Base-by-base conservation (phyloP, 2,888 invertebrate genomes). In the Dicroscelio sp. region DNA sequence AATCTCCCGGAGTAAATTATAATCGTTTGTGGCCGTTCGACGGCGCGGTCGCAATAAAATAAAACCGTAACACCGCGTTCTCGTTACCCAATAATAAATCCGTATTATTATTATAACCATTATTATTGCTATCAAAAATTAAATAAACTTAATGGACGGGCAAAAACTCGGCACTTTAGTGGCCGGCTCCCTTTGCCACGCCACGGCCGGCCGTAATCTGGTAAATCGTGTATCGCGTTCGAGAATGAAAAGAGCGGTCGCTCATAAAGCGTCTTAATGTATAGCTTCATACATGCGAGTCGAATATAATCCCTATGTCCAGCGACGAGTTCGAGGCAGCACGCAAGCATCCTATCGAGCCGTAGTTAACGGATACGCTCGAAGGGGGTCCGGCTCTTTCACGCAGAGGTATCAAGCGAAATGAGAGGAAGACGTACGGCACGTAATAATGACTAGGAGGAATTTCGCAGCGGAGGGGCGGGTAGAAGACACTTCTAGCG, bases 191-290 rank as follows among this genome's bases (percentile, higher is more conserved):
- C 86, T 91, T 91, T 85, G 86, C 83, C 76, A 58, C 80, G 88
- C 76, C 60, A 83, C 71, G 83, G 63, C 83, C 43, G 83, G 60
- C 71, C 88, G 86, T 88, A 91, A 91, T 91, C 88, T 88, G 91
- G 86, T 91, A 89, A 91, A 91, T 89, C 91, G 86, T 91, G 88
- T 69, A 86, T 88, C 75, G 88, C 91, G 88, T 86, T 84, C 63
- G 78, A 84, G 84, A 91, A 89, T 89, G 89, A 91, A 91, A 91
- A 91, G 91, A 91, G 79, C 87, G 89, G 58, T 87, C 84, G 85
- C 82, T 86, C 91, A 88, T 91, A 91, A 91, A 86, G 91, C 88
- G 91, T 88, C 88, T 88, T 82, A 91, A 91, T 86, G 91, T 91
- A 86, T 83, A 86, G 88, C 91, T 91, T 86, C 76, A 82, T 91